These are phyloP conservation scores for Craterocephalus amniculus DNA, from an alignment of 2,797 vertebrate genomes.

Conservation along the genomic window DNA sequence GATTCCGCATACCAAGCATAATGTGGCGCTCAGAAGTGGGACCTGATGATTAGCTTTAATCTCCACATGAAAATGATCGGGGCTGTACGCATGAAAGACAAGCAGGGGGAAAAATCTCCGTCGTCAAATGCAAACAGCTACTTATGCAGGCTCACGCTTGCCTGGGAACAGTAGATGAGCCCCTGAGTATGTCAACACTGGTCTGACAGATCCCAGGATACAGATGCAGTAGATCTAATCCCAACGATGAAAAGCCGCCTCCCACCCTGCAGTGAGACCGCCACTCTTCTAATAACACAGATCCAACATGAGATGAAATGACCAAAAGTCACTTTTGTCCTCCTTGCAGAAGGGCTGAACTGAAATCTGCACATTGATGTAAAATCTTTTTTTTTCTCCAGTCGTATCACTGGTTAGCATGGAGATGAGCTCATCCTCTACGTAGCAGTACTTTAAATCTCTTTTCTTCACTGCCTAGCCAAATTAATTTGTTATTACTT, in stretches of 20 bases:
- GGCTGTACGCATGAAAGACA: conserved; percentile 49
- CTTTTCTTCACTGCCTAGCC: conserved; percentile 12
- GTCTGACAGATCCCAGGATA: conserved; percentile 68
- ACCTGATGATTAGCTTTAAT: conserved; percentile 53
- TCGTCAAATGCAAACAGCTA: conserved; percentile 71
- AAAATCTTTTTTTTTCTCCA: conserved; percentile 3
- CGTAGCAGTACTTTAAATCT: conserved; percentile 21
- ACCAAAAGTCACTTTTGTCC: conserved; percentile 6
- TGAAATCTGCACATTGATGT: conserved; percentile 4
- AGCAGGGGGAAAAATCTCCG: conserved; percentile 26
- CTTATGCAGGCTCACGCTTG: conserved; percentile 79
- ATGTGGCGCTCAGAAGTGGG: conserved; percentile 17
- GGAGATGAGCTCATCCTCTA: neutral
- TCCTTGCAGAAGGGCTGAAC: conserved; percentile 3
- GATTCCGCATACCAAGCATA: conserved; percentile 24
- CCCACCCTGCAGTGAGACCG: conserved; percentile 40
- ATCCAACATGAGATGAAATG: conserved; percentile 16
- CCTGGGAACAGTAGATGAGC: conserved; percentile 68
- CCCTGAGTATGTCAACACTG: conserved; percentile 69
- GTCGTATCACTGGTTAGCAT: neutral
- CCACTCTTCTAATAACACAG: conserved; percentile 25
- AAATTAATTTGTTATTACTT: conserved; percentile 44
- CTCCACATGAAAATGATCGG: conserved; percentile 45
- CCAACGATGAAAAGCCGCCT: conserved; percentile 44
- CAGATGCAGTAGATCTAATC: conserved; percentile 71